Conservation (phyloP, 2,797 vertebrate species). For the Basileuterus tristriatus region DNA sequence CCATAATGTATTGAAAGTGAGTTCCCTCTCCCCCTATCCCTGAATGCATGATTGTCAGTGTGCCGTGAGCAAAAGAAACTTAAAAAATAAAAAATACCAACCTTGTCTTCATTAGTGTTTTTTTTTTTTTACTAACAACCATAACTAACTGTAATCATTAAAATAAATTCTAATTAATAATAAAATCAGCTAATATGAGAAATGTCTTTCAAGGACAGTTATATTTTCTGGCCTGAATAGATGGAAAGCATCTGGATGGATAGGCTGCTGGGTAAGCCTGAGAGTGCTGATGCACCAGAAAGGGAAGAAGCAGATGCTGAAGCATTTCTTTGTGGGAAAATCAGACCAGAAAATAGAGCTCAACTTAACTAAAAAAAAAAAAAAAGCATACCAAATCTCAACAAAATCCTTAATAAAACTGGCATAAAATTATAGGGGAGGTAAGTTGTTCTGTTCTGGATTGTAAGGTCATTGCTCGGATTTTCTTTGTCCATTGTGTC, state of each 20-base stretch:
- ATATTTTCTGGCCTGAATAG: constrained; percentile 80
- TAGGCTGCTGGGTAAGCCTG: constrained; percentile 17
- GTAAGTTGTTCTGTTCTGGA: constrained; percentile 17
- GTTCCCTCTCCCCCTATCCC: constrained; percentile 26
- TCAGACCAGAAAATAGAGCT: constrained; percentile 83
- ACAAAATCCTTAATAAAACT: constrained; percentile 69
- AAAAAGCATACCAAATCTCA: constrained; percentile 51
- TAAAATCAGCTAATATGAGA: constrained; percentile 71
- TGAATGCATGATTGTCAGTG: constrained; percentile 84
- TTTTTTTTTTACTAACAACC: constrained; percentile 62
- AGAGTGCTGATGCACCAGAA: constrained; percentile 2
- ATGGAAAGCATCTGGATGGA: not conserved
- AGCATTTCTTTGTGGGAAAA: constrained; percentile 40
- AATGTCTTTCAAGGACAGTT: constrained; percentile 66
- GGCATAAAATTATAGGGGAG: constrained; percentile 66
- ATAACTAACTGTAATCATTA: constrained; percentile 73
- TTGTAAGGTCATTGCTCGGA: constrained; percentile 76
- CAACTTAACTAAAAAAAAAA: constrained; percentile 42
- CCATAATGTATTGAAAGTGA: constrained; percentile 76
- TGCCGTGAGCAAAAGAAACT: constrained; percentile 69
- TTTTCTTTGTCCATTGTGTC: constrained; percentile 74
- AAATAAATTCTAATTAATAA: constrained; percentile 66
- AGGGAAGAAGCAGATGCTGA: constrained; percentile 13
- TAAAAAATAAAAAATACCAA: constrained; percentile 73
- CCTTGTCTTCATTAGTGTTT: constrained; percentile 72